Conservation (phyloP, 2,797 vertebrate genomes). For the Tauraco hartlaubi region DNA sequence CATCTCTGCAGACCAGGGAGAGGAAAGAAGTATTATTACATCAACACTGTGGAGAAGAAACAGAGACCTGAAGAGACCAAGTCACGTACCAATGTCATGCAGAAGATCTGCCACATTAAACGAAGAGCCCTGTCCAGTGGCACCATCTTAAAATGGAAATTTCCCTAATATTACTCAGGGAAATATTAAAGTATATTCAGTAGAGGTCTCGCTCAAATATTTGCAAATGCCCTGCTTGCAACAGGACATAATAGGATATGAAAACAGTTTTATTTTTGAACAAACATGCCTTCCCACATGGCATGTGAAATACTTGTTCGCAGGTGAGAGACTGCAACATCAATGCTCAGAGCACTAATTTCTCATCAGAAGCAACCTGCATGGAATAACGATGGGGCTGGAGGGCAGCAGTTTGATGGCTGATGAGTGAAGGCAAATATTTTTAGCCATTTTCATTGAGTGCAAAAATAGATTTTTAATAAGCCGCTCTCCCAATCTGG, state of each 20-base stretch:
- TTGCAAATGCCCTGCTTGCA: not conserved
- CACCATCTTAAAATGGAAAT: not conserved
- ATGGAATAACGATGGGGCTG: not conserved
- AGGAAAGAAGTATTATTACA: too few species aligned
- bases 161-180: too few species aligned
- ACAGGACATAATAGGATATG: not conserved
- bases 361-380: not conserved
- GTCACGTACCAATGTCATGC: accelerated
- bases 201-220: not conserved
- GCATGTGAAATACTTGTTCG: not conserved
- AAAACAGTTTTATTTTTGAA: not conserved
- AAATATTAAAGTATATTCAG: not conserved
- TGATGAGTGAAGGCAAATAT: not conserved
- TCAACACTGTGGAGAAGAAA: not conserved
- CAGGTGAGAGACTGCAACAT: not conserved
- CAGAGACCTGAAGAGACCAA: not conserved
- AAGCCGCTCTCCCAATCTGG: not conserved
- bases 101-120: not conserved
- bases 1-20: not conserved
- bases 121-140: not conserved
- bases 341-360: not conserved
- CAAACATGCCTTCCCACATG: not conserved
- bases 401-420: not conserved
- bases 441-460: not conserved
- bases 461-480: not conserved